Conservation (phyloP, 2,888 invertebrate species). For the Troilus luridus region DNA sequence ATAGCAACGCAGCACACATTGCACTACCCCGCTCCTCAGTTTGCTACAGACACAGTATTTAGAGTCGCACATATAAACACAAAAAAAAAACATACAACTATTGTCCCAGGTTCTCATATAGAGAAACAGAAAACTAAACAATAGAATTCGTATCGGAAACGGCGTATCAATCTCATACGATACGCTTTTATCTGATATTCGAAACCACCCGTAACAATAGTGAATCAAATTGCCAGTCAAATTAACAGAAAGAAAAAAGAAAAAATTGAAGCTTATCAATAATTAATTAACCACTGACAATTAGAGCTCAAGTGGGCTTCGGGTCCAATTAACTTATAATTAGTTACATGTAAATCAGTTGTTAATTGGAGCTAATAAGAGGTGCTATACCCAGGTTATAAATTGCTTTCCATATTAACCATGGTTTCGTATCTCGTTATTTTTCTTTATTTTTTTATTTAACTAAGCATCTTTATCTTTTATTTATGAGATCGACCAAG, state of each 20-base stretch:
- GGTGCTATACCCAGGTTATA: conserved; percentile 20
- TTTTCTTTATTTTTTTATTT: not conserved
- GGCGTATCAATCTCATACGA: not conserved
- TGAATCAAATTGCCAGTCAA: conserved; percentile 2
- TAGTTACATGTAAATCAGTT: conserved; percentile 36
- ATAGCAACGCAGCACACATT: no score
- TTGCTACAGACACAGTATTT: not conserved
- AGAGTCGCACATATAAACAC: not conserved
- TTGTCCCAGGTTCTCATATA: not conserved
- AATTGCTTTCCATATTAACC: not conserved
- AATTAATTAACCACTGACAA: conserved; percentile 16
- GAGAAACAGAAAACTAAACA: not conserved
- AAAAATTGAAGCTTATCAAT: not conserved
- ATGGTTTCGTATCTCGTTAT: not conserved
- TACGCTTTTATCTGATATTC: not conserved
- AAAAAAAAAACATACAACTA: not conserved
- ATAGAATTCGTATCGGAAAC: conserved; percentile 27
- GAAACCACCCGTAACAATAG: conserved; percentile 31
- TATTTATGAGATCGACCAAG: not conserved
- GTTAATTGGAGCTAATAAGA: conserved; percentile 39
- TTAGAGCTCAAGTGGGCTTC: conserved; percentile 30
- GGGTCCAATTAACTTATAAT: conserved; percentile 36
- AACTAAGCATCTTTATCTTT: not conserved
- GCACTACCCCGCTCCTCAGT: no score
- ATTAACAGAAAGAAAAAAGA: conserved; percentile 21